Conservation (phyloP, 2,888 invertebrate genomes). For the Onthophagus sagittarius region DNA sequence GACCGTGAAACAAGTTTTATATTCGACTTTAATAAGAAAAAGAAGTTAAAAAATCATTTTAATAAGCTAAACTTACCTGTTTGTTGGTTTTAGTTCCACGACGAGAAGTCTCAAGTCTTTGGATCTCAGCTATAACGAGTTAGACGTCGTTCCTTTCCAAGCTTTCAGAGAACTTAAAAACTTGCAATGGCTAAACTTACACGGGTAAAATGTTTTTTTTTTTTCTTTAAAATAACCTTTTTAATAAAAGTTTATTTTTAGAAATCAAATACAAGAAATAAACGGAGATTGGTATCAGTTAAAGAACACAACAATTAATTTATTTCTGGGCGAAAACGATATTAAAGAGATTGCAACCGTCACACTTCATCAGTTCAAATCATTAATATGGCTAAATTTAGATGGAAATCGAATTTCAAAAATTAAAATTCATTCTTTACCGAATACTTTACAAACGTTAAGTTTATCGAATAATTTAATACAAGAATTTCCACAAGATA, state of each 20-base stretch:
- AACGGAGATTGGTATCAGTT: slow-evolving; percentile 76
- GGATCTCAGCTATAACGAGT: slow-evolving; percentile 78
- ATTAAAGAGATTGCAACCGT: slow-evolving; percentile 63
- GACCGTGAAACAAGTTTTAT: no score
- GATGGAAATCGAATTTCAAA: slow-evolving; percentile 69
- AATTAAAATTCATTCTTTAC: slow-evolving; percentile 61
- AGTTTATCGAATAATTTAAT: slow-evolving; percentile 73
- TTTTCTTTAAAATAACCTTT: neutral
- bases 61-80: neutral
- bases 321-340: slow-evolving; percentile 80
- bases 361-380: slow-evolving; percentile 49
- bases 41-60: neutral
- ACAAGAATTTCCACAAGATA: slow-evolving; percentile 63
- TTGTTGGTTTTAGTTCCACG: slow-evolving; percentile 66
- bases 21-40: no score
- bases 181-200: slow-evolving; percentile 79
- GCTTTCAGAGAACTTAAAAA: slow-evolving; percentile 68
- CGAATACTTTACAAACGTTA: slow-evolving; percentile 63
- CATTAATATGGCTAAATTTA: slow-evolving; percentile 65
- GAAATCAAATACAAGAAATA: slow-evolving; percentile 73
- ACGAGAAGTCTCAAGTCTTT: slow-evolving; percentile 75
- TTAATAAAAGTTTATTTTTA: slow-evolving; percentile 44
- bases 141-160: slow-evolving; percentile 71
- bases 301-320: slow-evolving; percentile 69
- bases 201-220: slow-evolving; percentile 62